phyloP scores from a whole-genome alignment of 2,113 vertebrate species.

The Bettongia penicillata region DNA sequence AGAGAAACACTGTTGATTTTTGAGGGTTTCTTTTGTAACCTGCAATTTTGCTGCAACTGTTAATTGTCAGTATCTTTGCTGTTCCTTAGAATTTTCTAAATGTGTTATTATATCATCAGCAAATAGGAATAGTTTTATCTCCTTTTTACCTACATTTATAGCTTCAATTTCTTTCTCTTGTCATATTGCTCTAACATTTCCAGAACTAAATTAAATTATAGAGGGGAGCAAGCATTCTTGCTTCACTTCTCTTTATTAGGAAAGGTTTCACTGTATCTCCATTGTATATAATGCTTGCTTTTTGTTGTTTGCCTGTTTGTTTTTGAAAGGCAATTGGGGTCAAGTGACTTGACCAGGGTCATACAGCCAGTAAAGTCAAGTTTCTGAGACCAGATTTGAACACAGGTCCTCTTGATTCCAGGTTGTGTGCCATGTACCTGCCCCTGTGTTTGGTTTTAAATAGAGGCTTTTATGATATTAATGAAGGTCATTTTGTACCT shows the following conservation, averaged over 20 bases:
- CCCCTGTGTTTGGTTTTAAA: neutral
- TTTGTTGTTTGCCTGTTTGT: too few relatives aligned
- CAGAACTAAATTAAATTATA: neutral
- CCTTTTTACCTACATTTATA: neutral
- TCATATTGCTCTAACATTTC: neutral
- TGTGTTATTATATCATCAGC: neutral
- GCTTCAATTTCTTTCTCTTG: neutral
- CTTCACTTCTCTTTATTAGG: neutral
- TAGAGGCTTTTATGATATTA: neutral
- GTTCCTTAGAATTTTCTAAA: neutral
- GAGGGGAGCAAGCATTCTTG: neutral
- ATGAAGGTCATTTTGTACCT: neutral
- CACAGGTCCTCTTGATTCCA: too few relatives aligned
- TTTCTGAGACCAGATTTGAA: too few relatives aligned
- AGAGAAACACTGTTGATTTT: neutral
- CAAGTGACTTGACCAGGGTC: too few relatives aligned
- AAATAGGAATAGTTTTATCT: neutral
- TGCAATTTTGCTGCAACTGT: neutral
- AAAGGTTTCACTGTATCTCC: neutral
- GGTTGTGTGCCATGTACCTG: too few relatives aligned
- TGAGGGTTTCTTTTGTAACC: neutral
- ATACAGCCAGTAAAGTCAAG: too few relatives aligned
- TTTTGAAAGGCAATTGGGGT: too few relatives aligned
- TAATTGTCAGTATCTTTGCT: neutral
- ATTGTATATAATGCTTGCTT: neutral